These are phyloP conservation scores for Charanyca ferruginea DNA, from an alignment of 2,888 invertebrate genomes.

Conservation along the genomic window DNA sequence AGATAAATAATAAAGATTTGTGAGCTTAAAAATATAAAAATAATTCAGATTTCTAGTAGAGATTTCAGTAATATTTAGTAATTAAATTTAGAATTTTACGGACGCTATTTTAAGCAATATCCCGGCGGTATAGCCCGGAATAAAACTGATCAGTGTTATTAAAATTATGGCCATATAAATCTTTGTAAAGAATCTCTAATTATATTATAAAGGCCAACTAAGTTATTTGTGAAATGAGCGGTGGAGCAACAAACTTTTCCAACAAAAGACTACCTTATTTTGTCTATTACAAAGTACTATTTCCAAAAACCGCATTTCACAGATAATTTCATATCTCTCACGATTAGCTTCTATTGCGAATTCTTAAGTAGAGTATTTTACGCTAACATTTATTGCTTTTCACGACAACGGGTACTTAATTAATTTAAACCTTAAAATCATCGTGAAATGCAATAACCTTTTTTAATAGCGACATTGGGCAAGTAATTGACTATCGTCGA, in stretches of 20 bases:
- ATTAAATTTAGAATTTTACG: conserved; percentile 15
- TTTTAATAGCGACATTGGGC: conserved; percentile 48
- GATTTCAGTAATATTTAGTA: conserved; percentile 23
- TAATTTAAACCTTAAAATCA: conserved; percentile 16
- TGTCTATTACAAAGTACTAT: too few relatives aligned
- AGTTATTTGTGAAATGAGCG: too few relatives aligned
- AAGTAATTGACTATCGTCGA: conserved; percentile 61
- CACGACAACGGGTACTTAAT: conserved; percentile 2
- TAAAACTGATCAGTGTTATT: conserved; percentile 1
- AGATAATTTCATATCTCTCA: too few relatives aligned
- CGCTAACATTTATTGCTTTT: conserved; percentile 34
- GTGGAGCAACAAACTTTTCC: too few relatives aligned
- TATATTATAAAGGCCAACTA: too few relatives aligned
- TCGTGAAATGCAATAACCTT: conserved; percentile 30
- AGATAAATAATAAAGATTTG: conserved; percentile 20
- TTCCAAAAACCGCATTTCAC: too few relatives aligned
- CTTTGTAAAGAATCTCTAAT: conserved; percentile 29
- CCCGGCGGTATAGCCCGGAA: neutral
- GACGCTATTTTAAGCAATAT: conserved; percentile 15
- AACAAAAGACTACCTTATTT: too few relatives aligned
- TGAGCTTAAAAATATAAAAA: conserved; percentile 29
- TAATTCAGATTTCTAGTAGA: conserved; percentile 51
- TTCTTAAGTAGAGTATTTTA: conserved; percentile 52
- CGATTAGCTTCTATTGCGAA: conserved; percentile 43
- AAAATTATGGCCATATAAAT: conserved; percentile 27